Base-by-base conservation (phyloP, 2,113 vertebrate species). In the Perca schrenkii region DNA sequence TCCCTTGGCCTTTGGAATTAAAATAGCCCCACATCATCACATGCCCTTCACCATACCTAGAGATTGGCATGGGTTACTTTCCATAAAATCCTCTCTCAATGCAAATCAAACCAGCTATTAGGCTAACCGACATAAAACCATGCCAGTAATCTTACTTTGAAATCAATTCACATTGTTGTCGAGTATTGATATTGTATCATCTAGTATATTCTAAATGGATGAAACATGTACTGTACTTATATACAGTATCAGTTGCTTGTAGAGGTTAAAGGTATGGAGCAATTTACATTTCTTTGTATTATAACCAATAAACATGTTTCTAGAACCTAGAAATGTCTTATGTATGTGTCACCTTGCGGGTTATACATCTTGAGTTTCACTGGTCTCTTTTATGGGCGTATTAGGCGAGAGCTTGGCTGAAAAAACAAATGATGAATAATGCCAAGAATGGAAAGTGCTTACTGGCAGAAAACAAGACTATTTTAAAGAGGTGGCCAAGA, bases 371-470 rank as follows among this genome's bases (percentile, higher is more conserved):
- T 2, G 0, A 6, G 53, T 79, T 76, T 76, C 36, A 66, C 15
- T 4, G 3, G 14, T 22, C 6, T 47, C 14, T 34, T 80, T 76
- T 69, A 70, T 22, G 17, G 10, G 19, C 6, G 16, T 69, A 74
- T 66, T 36, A 70, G 46, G 2, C 1, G 0, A 65, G 52, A 70
- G 47, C 43, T 74, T 34, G 40, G 74, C 71, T 79, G 28, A 14
- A 57, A 53, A 70, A 79, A 80, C 40, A 80, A 78, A 69, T 72
- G 53, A 74, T 65, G 63, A 75, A 79, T 80, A 72, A 49, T 58
- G 46, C 60, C 70, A 80, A 76, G 73, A 77, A 80, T 79, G 79
- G 12, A 73, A 88, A 80, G 57, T 72, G 60, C 19, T 86, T 77
- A 28, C 58, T 67, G 77, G 64, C 25, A 77, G 34, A 65, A 76